Evolutionary conservation across 1,140 invertebrate genomes (phyloP).

Genomic region (Macrobrachium rosenbergii): DNA sequence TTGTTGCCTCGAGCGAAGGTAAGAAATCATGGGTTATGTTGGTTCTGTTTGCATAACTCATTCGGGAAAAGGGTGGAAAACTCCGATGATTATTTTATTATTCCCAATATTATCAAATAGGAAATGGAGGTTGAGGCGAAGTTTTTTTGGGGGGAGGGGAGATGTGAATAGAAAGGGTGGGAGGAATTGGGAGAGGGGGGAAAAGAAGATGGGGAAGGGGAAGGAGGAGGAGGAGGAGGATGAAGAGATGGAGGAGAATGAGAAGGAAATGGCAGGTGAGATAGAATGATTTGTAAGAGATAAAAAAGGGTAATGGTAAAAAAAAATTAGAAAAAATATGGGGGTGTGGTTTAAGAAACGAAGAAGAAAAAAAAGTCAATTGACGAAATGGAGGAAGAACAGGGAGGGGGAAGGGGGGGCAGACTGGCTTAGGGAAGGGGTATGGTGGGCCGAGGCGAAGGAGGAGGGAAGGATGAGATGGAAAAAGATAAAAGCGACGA

Average conservation of each 20-base stretch:
- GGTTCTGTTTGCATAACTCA: constrained; percentile 9
- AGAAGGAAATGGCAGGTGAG: too few relatives aligned
- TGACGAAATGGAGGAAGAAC: too few relatives aligned
- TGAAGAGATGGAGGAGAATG: neutral
- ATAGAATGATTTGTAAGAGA: neutral
- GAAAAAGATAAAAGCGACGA: neutral
- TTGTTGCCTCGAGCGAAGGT: constrained; percentile 3
- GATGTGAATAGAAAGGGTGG: neutral
- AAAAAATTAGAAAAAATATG: neutral
- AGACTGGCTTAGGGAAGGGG: neutral
- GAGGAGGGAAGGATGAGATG: neutral
- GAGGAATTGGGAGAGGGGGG: too few relatives aligned
- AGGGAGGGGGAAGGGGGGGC: neutral
- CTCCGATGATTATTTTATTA: too few relatives aligned
- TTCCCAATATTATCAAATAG: too few relatives aligned
- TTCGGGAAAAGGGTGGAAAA: neutral
- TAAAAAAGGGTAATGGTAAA: neutral
- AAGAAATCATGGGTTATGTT: constrained; percentile 11
- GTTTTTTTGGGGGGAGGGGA: neutral
- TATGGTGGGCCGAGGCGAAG: neutral
- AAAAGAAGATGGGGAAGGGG: neutral
- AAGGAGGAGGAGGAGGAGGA: too few relatives aligned
- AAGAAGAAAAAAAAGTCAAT: too few relatives aligned
- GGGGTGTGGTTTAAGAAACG: too few relatives aligned
- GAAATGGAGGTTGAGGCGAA: neutral